Conservation (phyloP, 2,888 invertebrate genomes). For the Pyrgus malvae region DNA sequence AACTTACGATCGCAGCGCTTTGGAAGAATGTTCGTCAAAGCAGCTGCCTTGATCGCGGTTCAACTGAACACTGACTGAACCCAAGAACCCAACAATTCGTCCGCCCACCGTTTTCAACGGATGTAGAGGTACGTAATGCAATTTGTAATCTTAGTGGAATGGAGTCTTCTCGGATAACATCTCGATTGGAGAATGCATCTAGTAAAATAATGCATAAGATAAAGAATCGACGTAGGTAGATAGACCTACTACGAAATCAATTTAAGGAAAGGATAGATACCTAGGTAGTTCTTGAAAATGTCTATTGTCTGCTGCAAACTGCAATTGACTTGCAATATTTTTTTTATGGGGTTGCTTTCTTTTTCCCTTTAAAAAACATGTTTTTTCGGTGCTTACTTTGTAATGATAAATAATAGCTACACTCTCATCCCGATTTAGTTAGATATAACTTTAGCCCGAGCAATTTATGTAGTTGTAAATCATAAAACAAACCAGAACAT, state of each 20-base stretch:
- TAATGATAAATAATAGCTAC: too few relatives aligned
- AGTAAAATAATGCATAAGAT: too few relatives aligned
- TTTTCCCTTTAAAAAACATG: too few relatives aligned
- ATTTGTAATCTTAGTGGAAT: conserved; percentile 24
- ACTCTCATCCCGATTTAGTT: too few relatives aligned
- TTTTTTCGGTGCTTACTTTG: too few relatives aligned
- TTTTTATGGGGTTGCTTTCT: too few relatives aligned
- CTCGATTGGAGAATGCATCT: conserved; percentile 11
- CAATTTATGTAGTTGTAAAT: too few relatives aligned
- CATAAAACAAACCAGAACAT: too few relatives aligned
- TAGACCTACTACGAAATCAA: background rate
- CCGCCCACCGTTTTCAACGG: conserved; percentile 24
- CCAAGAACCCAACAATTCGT: conserved; percentile 8
- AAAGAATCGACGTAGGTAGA: background rate
- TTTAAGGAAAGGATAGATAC: background rate
- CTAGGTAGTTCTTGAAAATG: too few relatives aligned
- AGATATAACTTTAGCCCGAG: too few relatives aligned
- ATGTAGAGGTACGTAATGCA: conserved; percentile 22
- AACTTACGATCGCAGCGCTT: conserved; percentile 12
- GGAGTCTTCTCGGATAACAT: conserved; percentile 22
- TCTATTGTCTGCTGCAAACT: too few relatives aligned
- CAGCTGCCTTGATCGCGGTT: conserved; percentile 1
- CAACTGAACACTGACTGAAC: conserved; percentile 15
- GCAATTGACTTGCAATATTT: too few relatives aligned
- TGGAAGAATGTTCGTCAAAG: background rate